Percentiles rank a stretch among this genome's conserved stretches.
Evolutionary conservation across 2,888 invertebrate genomes (phyloP).

Genomic region (Drosophila mulleri): DNA sequence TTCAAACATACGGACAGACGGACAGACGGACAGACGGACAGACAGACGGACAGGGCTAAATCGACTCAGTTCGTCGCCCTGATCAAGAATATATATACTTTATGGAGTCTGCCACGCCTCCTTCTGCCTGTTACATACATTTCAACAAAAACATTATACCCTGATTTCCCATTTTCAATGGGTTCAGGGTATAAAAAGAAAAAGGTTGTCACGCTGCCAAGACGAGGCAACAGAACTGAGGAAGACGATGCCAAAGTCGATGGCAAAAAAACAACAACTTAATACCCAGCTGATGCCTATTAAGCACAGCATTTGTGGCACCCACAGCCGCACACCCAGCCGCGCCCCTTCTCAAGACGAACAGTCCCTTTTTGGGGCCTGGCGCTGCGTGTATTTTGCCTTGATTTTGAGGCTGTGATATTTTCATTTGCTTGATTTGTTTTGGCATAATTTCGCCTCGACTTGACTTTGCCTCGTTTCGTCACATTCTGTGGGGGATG

Average conservation of each 20-base stretch:
- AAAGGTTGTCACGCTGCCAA: slow-evolving; percentile 74
- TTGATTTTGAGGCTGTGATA: slow-evolving; percentile 77
- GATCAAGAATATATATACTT: no score
- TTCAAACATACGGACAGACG: no score
- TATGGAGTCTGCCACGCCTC: no score
- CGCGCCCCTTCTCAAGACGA: neutral
- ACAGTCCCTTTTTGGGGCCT: slow-evolving; percentile 4
- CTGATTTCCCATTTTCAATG: no score
- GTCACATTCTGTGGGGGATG: slow-evolving; percentile 28
- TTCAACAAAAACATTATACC: no score
- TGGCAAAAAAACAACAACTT: slow-evolving; percentile 72
- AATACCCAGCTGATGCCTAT: slow-evolving; percentile 81
- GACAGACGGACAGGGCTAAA: no score
- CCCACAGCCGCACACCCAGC: slow-evolving; percentile 22
- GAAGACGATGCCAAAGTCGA: slow-evolving; percentile 36
- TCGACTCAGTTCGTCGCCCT: no score
- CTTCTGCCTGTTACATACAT: no score
- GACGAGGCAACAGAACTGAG: slow-evolving; percentile 37
- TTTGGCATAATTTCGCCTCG: slow-evolving; percentile 75
- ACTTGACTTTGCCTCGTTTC: slow-evolving; percentile 43
- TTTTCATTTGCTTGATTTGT: slow-evolving; percentile 80
- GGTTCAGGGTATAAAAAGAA: no score
- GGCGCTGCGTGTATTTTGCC: slow-evolving; percentile 60
- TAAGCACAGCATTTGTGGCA: slow-evolving; percentile 80
- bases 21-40: no score